phyloP scores from a whole-genome alignment of 1,140 invertebrate genomes.

The Drosophila arawakana region DNA sequence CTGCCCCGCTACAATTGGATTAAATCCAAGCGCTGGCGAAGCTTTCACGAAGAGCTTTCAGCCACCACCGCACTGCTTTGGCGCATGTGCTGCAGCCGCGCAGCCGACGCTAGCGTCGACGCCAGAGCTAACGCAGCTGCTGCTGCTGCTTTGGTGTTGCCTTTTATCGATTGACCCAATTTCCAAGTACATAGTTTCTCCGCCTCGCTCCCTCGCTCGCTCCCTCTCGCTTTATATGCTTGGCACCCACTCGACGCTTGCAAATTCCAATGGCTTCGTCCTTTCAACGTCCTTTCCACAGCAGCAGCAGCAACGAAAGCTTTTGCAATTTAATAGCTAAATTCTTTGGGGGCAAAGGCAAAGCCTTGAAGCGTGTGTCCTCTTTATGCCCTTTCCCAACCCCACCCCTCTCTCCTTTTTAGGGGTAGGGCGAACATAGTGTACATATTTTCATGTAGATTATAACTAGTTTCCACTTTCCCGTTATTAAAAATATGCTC shows the following conservation, averaged over 20 bases:
- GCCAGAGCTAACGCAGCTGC: not conserved
- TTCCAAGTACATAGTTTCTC: constrained; percentile 48
- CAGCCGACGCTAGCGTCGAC: not conserved
- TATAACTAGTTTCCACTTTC: constrained; percentile 29
- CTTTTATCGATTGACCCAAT: constrained; percentile 80
- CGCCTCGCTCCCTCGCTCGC: constrained; percentile 4
- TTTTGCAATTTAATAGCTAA: constrained; percentile 43
- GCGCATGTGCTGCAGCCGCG: constrained; percentile 65
- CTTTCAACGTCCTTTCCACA: constrained; percentile 81
- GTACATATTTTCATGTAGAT: constrained; percentile 16
- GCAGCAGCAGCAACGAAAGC: constrained; percentile 25
- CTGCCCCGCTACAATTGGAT: constrained; percentile 71
- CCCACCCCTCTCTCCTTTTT: not conserved
- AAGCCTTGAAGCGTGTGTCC: constrained; percentile 26
- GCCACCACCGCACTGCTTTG: constrained; percentile 26
- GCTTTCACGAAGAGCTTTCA: constrained; percentile 53
- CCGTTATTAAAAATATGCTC: constrained; percentile 38
- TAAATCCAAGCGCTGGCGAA: constrained; percentile 38
- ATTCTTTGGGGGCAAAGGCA: constrained; percentile 15
- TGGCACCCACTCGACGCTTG: constrained; percentile 1
- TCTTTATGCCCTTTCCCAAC: constrained; percentile 14
- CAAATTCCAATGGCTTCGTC: constrained; percentile 74
- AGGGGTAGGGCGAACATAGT: not conserved
- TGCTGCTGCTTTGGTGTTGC: constrained; percentile 16
- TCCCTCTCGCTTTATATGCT: not conserved